These are phyloP conservation scores for Chloropsis hardwickii DNA, from an alignment of 2,113 vertebrate species.

Conservation along the genomic window DNA sequence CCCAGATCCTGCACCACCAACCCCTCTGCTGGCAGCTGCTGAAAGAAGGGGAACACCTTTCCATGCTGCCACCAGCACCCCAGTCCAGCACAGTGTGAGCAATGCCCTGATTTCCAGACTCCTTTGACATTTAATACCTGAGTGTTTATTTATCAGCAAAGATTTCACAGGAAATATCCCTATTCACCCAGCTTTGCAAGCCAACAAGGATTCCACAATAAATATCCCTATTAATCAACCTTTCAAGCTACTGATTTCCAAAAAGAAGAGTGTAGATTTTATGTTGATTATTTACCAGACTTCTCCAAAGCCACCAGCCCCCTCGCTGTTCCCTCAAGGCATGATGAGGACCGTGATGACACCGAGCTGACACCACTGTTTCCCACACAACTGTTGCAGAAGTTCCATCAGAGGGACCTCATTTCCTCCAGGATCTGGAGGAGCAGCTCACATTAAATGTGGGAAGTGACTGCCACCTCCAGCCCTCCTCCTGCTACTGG, in stretches of 20 bases:
- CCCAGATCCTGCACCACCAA: background rate
- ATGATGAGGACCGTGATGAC: accelerated
- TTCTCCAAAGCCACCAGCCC: background rate
- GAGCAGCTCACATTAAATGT: background rate
- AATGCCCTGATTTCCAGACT: background rate
- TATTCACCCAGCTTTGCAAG: background rate
- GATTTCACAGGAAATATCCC: background rate
- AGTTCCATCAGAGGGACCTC: background rate
- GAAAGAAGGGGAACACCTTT: background rate
- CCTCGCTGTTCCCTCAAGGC: accelerated
- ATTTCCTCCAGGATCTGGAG: accelerated
- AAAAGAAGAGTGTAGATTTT: background rate
- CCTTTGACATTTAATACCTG: background rate
- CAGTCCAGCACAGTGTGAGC: accelerated
- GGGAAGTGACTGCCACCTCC: slow-evolving; percentile 65
- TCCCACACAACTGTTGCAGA: accelerated
- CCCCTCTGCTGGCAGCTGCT: background rate
- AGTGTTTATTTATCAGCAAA: background rate
- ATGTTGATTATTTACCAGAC: background rate
- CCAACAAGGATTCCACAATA: background rate
- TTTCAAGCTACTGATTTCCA: background rate
- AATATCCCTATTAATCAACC: background rate
- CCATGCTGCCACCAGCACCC: accelerated
- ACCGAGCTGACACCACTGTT: background rate
- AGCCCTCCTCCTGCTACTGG: slow-evolving; percentile 55